Percentiles rank a stretch among this genome's conserved stretches.
Conservation (phyloP, 30 jellyfish, hydroid and myxozoan genomes). For the Mastigias papua region DNA sequence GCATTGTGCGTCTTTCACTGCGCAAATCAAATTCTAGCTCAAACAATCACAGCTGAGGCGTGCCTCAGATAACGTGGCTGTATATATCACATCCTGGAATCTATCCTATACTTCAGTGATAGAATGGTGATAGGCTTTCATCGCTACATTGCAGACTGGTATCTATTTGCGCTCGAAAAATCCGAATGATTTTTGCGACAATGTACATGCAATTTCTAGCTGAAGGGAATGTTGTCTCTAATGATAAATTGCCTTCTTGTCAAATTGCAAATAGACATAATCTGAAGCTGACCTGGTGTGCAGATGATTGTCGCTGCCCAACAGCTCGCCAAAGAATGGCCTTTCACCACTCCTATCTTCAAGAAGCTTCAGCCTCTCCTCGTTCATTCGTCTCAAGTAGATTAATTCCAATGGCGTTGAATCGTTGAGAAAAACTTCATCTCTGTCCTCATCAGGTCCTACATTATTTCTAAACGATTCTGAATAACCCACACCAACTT, state of each 20-base stretch:
- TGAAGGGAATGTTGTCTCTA: no score
- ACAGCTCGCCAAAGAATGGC: slow-evolving; percentile 26
- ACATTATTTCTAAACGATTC: neutral
- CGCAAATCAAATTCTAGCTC: no score
- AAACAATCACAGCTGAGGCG: no score
- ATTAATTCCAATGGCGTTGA: slow-evolving; percentile 13
- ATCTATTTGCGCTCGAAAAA: no score
- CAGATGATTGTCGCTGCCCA: neutral
- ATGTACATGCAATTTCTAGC: neutral
- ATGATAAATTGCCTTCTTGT: neutral
- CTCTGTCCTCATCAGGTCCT: neutral
- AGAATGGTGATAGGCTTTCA: no score
- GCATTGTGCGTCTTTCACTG: no score
- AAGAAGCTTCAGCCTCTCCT: neutral
- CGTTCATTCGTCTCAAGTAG: neutral
- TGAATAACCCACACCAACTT: neutral
- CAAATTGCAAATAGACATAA: slow-evolving; percentile 4
- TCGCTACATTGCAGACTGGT: no score
- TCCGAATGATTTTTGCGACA: neutral
- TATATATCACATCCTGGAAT: no score
- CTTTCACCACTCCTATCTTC: neutral
- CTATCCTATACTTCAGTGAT: no score
- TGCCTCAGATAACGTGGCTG: no score
- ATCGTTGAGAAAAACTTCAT: neutral
- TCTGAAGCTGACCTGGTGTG: slow-evolving; percentile 26